Conservation (phyloP, 2,113 vertebrate genomes). For the Hoplias malabaricus region DNA sequence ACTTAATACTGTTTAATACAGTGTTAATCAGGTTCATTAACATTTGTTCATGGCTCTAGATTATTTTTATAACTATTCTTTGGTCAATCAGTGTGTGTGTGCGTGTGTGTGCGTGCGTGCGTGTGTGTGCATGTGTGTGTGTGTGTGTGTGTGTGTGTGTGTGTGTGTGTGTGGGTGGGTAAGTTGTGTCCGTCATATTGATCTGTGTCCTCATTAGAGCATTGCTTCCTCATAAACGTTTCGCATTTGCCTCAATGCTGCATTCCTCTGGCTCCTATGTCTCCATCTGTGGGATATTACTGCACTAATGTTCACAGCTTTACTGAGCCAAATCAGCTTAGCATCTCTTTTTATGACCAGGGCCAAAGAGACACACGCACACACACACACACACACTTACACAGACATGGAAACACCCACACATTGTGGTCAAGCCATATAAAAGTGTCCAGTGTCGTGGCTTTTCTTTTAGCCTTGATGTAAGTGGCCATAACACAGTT, state of each 20-base stretch:
- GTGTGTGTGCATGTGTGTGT: neutral
- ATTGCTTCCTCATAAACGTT: slow-evolving; percentile 18
- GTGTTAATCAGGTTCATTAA: too few species aligned
- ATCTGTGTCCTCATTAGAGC: slow-evolving; percentile 41
- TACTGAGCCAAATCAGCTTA: slow-evolving; percentile 34
- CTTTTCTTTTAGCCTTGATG: slow-evolving; percentile 47
- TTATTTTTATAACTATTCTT: too few species aligned
- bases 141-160: neutral
- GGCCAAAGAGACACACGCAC: neutral
- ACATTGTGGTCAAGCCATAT: neutral
- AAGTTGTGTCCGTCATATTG: slow-evolving; percentile 34
- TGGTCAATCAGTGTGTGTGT: too few species aligned
- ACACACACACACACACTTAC: slow-evolving; percentile 24
- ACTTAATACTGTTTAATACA: too few species aligned
- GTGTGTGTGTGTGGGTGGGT: neutral
- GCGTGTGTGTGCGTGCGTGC: too few species aligned
- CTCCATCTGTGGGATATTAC: slow-evolving; percentile 35
- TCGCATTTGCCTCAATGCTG: neutral
- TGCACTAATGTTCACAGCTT: slow-evolving; percentile 39
- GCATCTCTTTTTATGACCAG: neutral
- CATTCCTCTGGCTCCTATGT: slow-evolving; percentile 12
- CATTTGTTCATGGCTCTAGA: too few species aligned
- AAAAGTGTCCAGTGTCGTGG: neutral
- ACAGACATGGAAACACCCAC: neutral
- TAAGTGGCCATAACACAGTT: slow-evolving; percentile 60